These are phyloP conservation scores for Melinaea menophilus DNA, from an alignment of 2,888 invertebrate species.

Conservation along the genomic window DNA sequence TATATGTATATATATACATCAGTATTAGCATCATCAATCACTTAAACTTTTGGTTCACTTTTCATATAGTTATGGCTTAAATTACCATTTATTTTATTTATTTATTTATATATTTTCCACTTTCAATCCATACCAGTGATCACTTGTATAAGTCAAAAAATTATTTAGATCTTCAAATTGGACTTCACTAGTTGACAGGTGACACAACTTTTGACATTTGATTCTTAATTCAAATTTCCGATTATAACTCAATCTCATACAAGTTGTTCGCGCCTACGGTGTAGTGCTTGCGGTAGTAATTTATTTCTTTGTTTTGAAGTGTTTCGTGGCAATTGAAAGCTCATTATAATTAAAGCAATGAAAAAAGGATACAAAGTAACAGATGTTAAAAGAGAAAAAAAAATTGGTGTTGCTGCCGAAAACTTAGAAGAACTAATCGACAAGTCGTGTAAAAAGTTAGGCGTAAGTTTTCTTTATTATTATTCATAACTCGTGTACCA, in stretches of 20 bases:
- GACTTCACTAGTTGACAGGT: too few relatives aligned
- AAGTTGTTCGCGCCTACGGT: slow-evolving; percentile 4
- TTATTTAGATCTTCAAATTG: too few relatives aligned
- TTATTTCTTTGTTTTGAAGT: slow-evolving; percentile 6
- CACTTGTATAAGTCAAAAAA: too few relatives aligned
- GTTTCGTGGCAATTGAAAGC: background rate
- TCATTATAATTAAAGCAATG: slow-evolving; percentile 42
- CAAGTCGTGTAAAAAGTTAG: slow-evolving; percentile 83
- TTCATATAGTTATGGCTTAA: too few relatives aligned
- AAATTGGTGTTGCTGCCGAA: slow-evolving; percentile 84
- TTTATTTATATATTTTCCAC: too few relatives aligned
- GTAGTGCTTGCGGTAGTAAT: background rate
- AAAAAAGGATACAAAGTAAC: slow-evolving; percentile 86
- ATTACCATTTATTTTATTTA: too few relatives aligned
- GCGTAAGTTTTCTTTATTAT: slow-evolving; percentile 62
- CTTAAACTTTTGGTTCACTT: too few relatives aligned
- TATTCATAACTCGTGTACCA: background rate
- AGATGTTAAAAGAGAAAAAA: slow-evolving; percentile 80
- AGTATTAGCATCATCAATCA: too few relatives aligned
- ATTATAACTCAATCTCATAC: background rate
- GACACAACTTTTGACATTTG: too few relatives aligned
- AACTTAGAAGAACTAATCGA: slow-evolving; percentile 80
- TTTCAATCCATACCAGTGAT: too few relatives aligned
- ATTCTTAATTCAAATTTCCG: too few relatives aligned
- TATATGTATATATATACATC: too few relatives aligned